Conservation (phyloP, 1,140 invertebrate genomes). For the Drosophila varians region DNA sequence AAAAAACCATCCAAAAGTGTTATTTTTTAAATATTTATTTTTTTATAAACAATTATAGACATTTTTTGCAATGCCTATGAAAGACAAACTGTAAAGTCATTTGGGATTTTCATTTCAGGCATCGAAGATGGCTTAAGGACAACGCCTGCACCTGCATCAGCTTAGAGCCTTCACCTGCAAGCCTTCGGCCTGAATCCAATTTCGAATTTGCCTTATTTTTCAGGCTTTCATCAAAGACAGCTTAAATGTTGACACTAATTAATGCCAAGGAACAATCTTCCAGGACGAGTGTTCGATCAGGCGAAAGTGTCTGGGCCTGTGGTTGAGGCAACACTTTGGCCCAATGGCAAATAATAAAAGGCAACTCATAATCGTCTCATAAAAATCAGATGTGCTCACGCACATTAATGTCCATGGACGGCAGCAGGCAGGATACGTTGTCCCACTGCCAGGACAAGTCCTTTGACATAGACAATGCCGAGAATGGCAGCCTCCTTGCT, state of each 20-base stretch:
- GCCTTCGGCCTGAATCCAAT: not conserved
- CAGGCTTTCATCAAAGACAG: slow-evolving; percentile 3
- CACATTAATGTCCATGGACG: slow-evolving; percentile 60
- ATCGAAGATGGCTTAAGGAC: slow-evolving; percentile 27
- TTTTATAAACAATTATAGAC: too few species aligned
- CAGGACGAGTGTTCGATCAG: slow-evolving; percentile 8
- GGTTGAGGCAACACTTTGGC: slow-evolving; percentile 65
- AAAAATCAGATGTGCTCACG: slow-evolving; percentile 75
- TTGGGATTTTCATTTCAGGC: slow-evolving; percentile 27
- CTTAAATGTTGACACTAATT: slow-evolving; percentile 40
- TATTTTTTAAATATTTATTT: too few species aligned
- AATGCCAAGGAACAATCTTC: slow-evolving; percentile 17
- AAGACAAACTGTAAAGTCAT: slow-evolving; percentile 29
- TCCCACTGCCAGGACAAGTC: slow-evolving; percentile 29
- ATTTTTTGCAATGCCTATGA: slow-evolving; percentile 19
- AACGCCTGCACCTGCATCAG: slow-evolving; percentile 28
- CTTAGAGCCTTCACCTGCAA: slow-evolving; percentile 11
- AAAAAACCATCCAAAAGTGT: not conserved
- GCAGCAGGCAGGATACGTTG: slow-evolving; percentile 5
- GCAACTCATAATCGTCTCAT: slow-evolving; percentile 80
- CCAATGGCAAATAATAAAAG: slow-evolving; percentile 80
- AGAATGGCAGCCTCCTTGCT: slow-evolving; percentile 21
- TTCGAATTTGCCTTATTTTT: not conserved
- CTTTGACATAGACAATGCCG: slow-evolving; percentile 73
- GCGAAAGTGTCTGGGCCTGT: slow-evolving; percentile 9